Evolutionary conservation across 2,888 invertebrate genomes (phyloP), one percentile per base, ranked within the genome.

Genomic region (Panorpa germanica): DNA sequence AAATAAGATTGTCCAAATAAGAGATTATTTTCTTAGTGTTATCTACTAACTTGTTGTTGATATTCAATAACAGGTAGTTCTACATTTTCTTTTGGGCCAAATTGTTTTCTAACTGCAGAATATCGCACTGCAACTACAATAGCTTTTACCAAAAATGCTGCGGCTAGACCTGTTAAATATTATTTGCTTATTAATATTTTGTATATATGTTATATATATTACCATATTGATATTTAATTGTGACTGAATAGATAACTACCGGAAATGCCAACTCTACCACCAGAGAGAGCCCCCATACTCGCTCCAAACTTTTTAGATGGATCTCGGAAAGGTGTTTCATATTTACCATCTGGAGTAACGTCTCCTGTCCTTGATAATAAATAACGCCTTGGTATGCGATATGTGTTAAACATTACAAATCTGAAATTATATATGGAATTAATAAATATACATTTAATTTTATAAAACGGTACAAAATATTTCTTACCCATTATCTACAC

Each of bases 61-160:
- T 95, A 95, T 48, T 93, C 90, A 39, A 95, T 52, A 2, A 95
- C 77, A 0, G 91, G 75, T 36, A 71, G 63, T 50, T 95, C 93
- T 31, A 66, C 65, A 5, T 55, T 47, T 8, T 63, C 59, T 4
- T 70, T 64, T 0, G 82, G 74, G 0, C 86, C 90, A 49, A 93
- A 95, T 58, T 95, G 95, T 41, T 65, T 69, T 36, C 93, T 62
- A 2, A 76, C 77, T 0, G 74, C 85, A 0, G 86, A 80, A 52
- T 93, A 93, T 11, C 93, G 61, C 12, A 81, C 58, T 0, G 86
- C 88, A 36, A 93, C 88, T 5, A 75, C 64, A 1, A 88, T 53
- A 0, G 82, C 82, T 43, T 81, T 70, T 38, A 65, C 61, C 2
- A 83, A 53, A 38, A 72, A 70, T 17, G 61, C 53, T 2, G 64